Conservation (phyloP, 1,140 invertebrate species). For the Drosophila ercepeae region DNA sequence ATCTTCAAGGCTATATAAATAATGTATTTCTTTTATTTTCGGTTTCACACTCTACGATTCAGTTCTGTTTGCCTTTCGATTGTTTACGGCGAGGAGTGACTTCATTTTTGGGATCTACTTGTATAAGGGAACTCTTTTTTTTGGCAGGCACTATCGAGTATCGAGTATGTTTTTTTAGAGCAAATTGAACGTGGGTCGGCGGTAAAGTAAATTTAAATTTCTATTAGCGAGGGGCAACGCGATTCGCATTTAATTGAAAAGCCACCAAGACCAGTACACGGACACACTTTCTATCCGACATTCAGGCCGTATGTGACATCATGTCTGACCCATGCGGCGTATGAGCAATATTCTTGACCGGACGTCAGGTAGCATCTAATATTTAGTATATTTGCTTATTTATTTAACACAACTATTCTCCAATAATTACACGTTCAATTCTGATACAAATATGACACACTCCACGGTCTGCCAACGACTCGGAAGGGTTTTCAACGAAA, state of each 20-base stretch:
- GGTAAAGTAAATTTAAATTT: conserved; percentile 66
- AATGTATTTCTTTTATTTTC: conserved; percentile 70
- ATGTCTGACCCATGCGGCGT: conserved; percentile 56
- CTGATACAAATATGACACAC: conserved; percentile 17
- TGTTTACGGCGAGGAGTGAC: conserved; percentile 46
- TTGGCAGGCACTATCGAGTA: not conserved
- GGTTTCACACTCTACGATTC: conserved; percentile 62
- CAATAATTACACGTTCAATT: conserved; percentile 52
- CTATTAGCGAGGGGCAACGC: conserved; percentile 55
- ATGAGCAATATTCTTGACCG: conserved; percentile 36
- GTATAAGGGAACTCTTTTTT: conserved; percentile 26
- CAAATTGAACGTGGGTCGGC: conserved; percentile 16
- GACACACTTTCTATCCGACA: conserved; percentile 62
- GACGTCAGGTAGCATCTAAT: not conserved
- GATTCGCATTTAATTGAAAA: conserved; percentile 64
- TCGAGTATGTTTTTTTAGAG: not conserved
- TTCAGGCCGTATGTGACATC: conserved; percentile 59
- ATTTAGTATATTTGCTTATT: conserved; percentile 7
- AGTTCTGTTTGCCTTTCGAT: conserved; percentile 27
- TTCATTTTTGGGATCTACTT: conserved; percentile 63
- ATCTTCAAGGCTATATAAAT: conserved; percentile 77
- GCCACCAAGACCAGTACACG: conserved; percentile 26
- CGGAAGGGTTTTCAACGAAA: conserved; percentile 15
- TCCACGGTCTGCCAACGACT: conserved; percentile 7
- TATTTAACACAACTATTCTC: conserved; percentile 14